These are phyloP conservation scores for Eubasilissa splendida DNA, from an alignment of 2,888 invertebrate genomes.

Conservation along the genomic window DNA sequence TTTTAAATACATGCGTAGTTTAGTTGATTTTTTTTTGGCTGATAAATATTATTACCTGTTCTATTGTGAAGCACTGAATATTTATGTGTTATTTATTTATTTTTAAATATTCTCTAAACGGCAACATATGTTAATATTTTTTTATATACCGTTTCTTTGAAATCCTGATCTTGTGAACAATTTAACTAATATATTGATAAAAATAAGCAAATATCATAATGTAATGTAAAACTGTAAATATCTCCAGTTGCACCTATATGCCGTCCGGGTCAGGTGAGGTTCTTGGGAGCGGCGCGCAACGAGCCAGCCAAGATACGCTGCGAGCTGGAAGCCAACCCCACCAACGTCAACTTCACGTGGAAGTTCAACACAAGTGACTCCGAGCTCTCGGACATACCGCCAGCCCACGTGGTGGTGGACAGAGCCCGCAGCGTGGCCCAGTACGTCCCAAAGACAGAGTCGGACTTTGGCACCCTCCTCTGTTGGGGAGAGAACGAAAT, in stretches of 20 bases:
- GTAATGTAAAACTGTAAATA: background rate
- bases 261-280: conserved; percentile 77
- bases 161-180: no score
- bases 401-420: conserved; percentile 75
- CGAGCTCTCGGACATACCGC: conserved; percentile 79
- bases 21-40: no score
- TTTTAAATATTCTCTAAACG: no score
- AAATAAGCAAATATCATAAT: no score
- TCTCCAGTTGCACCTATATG: conserved; percentile 81
- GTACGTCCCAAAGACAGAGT: conserved; percentile 81
- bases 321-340: conserved; percentile 83
- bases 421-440: conserved; percentile 77
- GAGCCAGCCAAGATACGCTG: conserved; percentile 81
- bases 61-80: no score
- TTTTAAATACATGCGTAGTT: no score
- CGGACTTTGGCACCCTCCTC: conserved; percentile 81
- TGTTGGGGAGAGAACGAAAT: conserved; percentile 84
- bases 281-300: conserved; percentile 81
- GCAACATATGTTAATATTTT: no score
- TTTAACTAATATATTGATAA: no score
- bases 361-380: conserved; percentile 82
- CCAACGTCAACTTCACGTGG: conserved; percentile 80
- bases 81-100: no score
- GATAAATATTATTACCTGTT: no score
- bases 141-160: no score